phyloP scores from a whole-genome alignment of 2,113 vertebrate species.

The Coptodon rendalli region DNA sequence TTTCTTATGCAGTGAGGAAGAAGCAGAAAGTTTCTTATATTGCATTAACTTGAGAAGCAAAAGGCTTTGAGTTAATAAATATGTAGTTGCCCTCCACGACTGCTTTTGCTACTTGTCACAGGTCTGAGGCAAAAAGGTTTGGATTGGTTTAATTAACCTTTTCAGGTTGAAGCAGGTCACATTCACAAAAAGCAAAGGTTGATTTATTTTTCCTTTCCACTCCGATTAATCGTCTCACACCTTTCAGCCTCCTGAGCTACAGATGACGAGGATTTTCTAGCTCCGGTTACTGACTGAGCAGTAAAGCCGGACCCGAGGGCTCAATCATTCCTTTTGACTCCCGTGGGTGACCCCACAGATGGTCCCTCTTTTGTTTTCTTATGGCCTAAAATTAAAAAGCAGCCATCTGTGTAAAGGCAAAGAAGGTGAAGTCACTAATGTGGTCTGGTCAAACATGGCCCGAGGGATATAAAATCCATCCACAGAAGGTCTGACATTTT shows the following conservation, averaged over 20 bases:
- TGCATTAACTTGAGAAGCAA: neutral
- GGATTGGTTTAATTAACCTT: neutral
- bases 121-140: neutral
- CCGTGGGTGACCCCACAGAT: neutral
- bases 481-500: neutral
- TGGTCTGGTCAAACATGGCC: neutral
- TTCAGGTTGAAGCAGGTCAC: neutral
- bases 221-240: neutral
- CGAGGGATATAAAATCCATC: neutral
- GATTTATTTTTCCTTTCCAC: constrained; percentile 32
- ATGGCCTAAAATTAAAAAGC: neutral
- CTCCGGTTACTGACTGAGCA: neutral
- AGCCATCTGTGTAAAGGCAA: neutral
- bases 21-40: neutral
- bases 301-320: neutral
- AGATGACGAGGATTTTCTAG: neutral
- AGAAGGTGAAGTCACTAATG: neutral
- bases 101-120: neutral
- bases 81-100: neutral
- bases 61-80: neutral
- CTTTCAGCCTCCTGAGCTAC: neutral
- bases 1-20: neutral
- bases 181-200: neutral
- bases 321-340: neutral
- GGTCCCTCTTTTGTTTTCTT: neutral